Percentiles rank a stretch among this genome's conserved stretches.
Conservation (phyloP, 2,797 vertebrate genomes). For the Phrynocephalus forsythii region DNA sequence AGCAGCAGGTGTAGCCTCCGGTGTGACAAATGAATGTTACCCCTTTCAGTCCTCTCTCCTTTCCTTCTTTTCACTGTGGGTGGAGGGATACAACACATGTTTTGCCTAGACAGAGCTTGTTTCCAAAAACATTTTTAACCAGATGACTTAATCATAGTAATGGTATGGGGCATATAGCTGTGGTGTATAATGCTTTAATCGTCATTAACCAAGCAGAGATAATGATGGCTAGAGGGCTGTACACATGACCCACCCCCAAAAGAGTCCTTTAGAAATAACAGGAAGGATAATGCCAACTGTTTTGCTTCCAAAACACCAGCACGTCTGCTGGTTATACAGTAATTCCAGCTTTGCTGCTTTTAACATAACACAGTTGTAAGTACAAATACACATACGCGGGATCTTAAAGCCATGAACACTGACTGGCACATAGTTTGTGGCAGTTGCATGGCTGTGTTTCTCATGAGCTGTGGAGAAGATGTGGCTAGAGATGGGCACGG, state of each 20-base stretch:
- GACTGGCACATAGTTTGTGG: neutral
- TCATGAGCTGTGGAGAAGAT: neutral
- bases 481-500: neutral
- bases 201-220: neutral
- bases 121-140: neutral
- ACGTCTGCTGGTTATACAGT: neutral
- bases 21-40: neutral
- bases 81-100: neutral
- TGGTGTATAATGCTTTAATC: neutral
- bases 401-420: neutral
- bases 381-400: neutral
- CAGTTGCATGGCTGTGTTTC: neutral
- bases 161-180: neutral
- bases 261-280: neutral
- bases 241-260: neutral
- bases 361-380: no score
- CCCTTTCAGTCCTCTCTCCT: neutral
- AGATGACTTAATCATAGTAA: neutral
- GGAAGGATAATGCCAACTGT: neutral
- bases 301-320: neutral
- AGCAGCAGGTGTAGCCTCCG: no score
- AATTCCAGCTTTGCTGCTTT: neutral
- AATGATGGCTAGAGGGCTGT: neutral
- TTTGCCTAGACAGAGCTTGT: neutral
- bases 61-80: neutral